phyloP scores from a whole-genome alignment of 2,888 invertebrate species.

The Zhengitettix transpicula region DNA sequence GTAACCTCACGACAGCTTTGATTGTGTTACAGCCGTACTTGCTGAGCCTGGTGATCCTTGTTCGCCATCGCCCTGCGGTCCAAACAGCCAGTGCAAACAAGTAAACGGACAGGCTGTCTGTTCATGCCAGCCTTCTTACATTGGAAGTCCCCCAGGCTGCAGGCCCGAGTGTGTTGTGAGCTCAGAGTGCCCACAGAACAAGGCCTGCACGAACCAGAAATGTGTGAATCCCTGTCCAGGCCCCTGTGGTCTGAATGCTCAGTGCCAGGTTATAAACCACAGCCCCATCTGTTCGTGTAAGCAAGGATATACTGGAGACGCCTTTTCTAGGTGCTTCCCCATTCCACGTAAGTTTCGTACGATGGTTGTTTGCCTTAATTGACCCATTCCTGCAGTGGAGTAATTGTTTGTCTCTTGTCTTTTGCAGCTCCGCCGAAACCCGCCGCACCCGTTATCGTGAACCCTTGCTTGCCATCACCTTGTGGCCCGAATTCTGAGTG shows the following conservation, averaged over 20 bases:
- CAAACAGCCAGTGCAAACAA: conserved; percentile 53
- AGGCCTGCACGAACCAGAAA: conserved; percentile 42
- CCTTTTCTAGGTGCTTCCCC: conserved; percentile 27
- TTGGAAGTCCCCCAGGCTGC: conserved; percentile 59
- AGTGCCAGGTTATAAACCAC: conserved; percentile 34
- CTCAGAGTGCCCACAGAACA: conserved; percentile 27
- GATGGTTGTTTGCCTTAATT: neutral
- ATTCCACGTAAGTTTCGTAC: conserved; percentile 13
- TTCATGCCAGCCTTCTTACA: conserved; percentile 41
- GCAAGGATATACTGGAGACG: conserved; percentile 27
- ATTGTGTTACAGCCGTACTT: neutral
- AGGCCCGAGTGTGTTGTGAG: conserved; percentile 32
- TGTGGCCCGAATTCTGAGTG: conserved; percentile 67
- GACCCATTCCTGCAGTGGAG: too few relatives aligned
- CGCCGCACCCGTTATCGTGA: conserved; percentile 14
- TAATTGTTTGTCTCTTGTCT: conserved; percentile 7
- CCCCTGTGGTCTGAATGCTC: conserved; percentile 33
- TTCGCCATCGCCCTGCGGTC: conserved; percentile 46
- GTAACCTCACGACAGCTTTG: too few relatives aligned
- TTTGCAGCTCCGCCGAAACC: conserved; percentile 8
- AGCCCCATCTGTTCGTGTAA: conserved; percentile 33
- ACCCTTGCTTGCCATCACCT: conserved; percentile 53
- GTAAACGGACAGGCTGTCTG: conserved; percentile 34
- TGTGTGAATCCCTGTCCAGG: conserved; percentile 33
- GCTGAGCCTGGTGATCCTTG: conserved; percentile 29